These are phyloP conservation scores for Trissolcus japonicus DNA, from an alignment of 2,888 invertebrate species.

Conservation along the genomic window DNA sequence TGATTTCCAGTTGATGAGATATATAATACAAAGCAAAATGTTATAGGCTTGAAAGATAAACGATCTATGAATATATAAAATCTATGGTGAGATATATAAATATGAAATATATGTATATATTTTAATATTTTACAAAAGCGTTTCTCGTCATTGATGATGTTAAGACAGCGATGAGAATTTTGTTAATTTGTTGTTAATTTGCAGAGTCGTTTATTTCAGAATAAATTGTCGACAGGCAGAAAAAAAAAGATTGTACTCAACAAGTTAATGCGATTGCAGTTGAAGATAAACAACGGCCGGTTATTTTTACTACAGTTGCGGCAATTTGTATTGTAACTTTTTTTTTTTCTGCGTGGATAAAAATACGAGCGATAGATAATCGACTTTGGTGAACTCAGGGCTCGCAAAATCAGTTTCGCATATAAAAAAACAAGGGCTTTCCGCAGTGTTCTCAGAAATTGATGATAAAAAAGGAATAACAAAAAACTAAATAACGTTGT, in stretches of 20 bases:
- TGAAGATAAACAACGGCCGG: too few species aligned
- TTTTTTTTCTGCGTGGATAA: conserved; percentile 20
- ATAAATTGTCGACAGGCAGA: neutral
- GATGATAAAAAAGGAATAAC: too few species aligned
- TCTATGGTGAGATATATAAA: conserved; percentile 25
- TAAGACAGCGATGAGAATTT: conserved; percentile 22
- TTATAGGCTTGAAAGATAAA: conserved; percentile 37
- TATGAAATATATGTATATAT: conserved; percentile 42
- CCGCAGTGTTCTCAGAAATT: conserved; percentile 33
- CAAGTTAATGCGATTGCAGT: neutral
- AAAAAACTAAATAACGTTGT: conserved; percentile 8
- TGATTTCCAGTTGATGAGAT: conserved; percentile 18
- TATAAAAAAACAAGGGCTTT: conserved; percentile 37
- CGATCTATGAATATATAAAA: conserved; percentile 27
- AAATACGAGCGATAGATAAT: conserved; percentile 52
- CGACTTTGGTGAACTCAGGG: conserved; percentile 51
- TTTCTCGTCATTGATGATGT: conserved; percentile 30
- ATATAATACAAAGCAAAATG: conserved; percentile 14
- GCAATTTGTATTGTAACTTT: too few species aligned
- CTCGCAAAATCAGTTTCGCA: conserved; percentile 33
- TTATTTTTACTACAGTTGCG: too few species aligned
- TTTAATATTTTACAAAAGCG: conserved; percentile 47
- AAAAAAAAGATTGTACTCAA: neutral
- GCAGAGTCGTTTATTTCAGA: conserved; percentile 27
- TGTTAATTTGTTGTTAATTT: conserved; percentile 15